phyloP scores from a whole-genome alignment of 2,888 invertebrate species.

The Leucania comma region DNA sequence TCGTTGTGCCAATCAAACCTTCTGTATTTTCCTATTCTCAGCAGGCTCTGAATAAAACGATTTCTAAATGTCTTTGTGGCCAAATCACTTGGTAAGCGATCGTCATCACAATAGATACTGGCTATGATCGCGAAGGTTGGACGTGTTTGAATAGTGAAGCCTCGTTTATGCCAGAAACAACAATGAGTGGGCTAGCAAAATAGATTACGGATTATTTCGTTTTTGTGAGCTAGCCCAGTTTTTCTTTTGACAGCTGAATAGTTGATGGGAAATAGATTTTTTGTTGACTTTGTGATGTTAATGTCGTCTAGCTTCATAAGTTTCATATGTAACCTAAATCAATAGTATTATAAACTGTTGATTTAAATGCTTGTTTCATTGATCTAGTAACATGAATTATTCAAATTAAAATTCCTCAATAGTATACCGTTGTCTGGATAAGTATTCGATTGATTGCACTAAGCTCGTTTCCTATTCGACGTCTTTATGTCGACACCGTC shows the following conservation, averaged over 20 bases:
- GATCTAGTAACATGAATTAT: too few species aligned
- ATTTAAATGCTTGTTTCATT: too few species aligned
- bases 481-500: too few species aligned
- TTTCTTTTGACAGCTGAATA: conserved; percentile 7
- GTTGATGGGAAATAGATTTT: conserved; percentile 9
- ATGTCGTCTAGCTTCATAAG: neutral
- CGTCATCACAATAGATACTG: conserved; percentile 27
- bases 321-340: neutral
- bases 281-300: conserved; percentile 16
- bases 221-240: conserved; percentile 1
- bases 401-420: too few species aligned
- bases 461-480: too few species aligned
- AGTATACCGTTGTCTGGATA: too few species aligned
- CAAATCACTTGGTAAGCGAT: conserved; percentile 39
- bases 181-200: conserved; percentile 21
- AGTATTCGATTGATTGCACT: too few species aligned
- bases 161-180: conserved; percentile 7
- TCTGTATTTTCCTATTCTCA: conserved; percentile 4
- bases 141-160: conserved; percentile 26
- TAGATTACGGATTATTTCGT: conserved; percentile 17
- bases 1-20: neutral
- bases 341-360: neutral
- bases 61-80: conserved; percentile 37
- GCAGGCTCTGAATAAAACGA: conserved; percentile 25
- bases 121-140: conserved; percentile 8